Percentiles rank a stretch among this genome's conserved stretches.
Evolutionary conservation across 2,113 vertebrate species (phyloP).

Genomic region (Syngnathus floridae): DNA sequence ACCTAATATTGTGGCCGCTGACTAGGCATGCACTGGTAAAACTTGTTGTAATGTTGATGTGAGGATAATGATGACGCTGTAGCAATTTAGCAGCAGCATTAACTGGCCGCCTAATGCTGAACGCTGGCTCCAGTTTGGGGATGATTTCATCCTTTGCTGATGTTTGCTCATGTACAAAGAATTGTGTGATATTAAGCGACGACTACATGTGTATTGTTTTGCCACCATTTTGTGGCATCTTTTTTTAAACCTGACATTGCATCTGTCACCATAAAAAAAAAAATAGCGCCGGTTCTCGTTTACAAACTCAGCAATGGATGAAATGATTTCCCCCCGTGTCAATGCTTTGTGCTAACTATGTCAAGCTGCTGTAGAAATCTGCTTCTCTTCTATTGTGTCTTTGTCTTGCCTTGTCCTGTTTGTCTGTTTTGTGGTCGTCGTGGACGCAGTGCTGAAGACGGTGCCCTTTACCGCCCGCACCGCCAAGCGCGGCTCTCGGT

Average conservation of each 20-base stretch:
- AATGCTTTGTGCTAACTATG: constrained; percentile 54
- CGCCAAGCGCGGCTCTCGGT: constrained; percentile 93
- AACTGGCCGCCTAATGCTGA: background rate
- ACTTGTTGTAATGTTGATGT: background rate
- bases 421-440: constrained; percentile 66
- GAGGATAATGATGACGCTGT: background rate
- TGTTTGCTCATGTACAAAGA: background rate
- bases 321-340: background rate
- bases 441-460: constrained; percentile 92
- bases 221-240: no score
- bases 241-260: no score
- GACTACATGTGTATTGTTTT: background rate
- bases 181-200: background rate
- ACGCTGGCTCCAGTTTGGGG: background rate
- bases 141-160: background rate
- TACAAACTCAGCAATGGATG: background rate
- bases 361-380: constrained; percentile 54
- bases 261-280: background rate
- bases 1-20: background rate
- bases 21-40: background rate
- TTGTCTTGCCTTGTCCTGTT: constrained; percentile 47
- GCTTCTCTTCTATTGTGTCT: constrained; percentile 53
- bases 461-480: constrained; percentile 98
- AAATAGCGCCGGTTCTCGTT: background rate
- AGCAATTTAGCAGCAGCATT: constrained; percentile 6